A percentile compares a stretch with the other conserved stretches of the same genome.
Evolutionary conservation across 2,888 invertebrate species (phyloP).

Genomic region (Drosophila anomalata): DNA sequence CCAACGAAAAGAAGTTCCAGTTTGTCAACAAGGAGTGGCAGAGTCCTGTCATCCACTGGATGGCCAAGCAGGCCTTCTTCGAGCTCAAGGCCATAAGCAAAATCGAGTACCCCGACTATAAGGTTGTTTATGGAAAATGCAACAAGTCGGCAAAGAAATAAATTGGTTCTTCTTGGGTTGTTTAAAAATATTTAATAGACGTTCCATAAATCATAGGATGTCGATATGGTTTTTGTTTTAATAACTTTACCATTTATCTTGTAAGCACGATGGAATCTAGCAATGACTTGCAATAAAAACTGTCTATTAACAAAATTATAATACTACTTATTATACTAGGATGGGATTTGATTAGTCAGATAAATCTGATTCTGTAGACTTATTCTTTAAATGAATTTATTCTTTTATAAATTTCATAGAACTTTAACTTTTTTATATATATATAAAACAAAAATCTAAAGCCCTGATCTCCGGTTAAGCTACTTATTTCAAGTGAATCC

Average conservation of each 20-base stretch:
- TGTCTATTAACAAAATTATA: too few species aligned
- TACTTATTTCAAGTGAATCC: conserved; percentile 22
- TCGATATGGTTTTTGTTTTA: neutral
- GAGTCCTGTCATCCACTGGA: conserved; percentile 50
- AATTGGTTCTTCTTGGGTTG: neutral
- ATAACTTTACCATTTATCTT: too few species aligned
- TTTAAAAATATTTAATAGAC: too few species aligned
- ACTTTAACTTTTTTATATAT: too few species aligned
- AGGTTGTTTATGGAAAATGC: conserved; percentile 9
- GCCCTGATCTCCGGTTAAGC: neutral
- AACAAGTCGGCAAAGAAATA: neutral
- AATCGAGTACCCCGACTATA: conserved; percentile 49
- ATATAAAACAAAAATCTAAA: neutral
- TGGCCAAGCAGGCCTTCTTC: conserved; percentile 48
- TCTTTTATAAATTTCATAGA: too few species aligned
- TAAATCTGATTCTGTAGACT: too few species aligned
- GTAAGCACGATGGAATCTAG: too few species aligned
- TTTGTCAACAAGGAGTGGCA: conserved; percentile 37
- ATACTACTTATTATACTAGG: too few species aligned
- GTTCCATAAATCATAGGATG: neutral
- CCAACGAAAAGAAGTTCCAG: neutral
- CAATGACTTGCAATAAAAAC: too few species aligned
- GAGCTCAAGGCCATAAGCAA: conserved; percentile 51
- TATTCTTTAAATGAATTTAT: too few species aligned
- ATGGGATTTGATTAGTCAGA: too few species aligned